Evolutionary conservation across 2,113 vertebrate species (phyloP).

Genomic region (Orthonyx spaldingii): DNA sequence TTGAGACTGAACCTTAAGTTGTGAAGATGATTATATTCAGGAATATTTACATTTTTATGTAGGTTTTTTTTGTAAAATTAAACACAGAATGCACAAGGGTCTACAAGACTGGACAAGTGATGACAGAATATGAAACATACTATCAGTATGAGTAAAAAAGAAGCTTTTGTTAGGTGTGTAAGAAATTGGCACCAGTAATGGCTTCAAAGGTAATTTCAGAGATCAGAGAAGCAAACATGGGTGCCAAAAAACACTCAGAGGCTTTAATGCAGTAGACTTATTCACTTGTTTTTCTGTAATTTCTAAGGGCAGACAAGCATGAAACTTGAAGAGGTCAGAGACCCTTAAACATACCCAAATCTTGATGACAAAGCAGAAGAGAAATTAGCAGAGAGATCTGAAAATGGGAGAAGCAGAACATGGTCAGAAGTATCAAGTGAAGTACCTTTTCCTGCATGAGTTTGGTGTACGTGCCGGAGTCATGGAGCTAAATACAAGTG

Average conservation of each 20-base stretch:
- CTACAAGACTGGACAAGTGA: not conserved
- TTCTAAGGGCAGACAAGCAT: not conserved
- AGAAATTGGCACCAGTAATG: not conserved
- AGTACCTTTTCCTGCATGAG: not conserved
- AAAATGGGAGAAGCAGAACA: not conserved
- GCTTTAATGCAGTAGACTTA: not conserved
- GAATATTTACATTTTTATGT: not conserved
- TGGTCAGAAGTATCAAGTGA: not conserved
- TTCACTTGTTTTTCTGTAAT: not conserved
- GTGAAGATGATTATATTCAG: not conserved
- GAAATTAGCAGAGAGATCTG: not conserved
- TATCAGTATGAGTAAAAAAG: not conserved
- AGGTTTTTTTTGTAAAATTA: not conserved
- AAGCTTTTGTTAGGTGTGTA: not conserved
- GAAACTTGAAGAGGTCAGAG: not conserved
- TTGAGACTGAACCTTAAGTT: not conserved
- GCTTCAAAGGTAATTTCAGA: not conserved
- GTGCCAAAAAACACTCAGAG: not conserved
- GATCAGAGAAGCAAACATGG: not conserved
- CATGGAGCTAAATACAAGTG: not conserved
- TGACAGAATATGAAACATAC: not conserved
- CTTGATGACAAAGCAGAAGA: not conserved
- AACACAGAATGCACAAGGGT: not conserved
- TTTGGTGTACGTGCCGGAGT: accelerated
- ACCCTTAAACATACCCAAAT: not conserved